A percentile compares a stretch with the other conserved stretches of the same genome.
Evolutionary conservation across 2,888 invertebrate genomes (phyloP).

Genomic region (Eristalinus aeneus): DNA sequence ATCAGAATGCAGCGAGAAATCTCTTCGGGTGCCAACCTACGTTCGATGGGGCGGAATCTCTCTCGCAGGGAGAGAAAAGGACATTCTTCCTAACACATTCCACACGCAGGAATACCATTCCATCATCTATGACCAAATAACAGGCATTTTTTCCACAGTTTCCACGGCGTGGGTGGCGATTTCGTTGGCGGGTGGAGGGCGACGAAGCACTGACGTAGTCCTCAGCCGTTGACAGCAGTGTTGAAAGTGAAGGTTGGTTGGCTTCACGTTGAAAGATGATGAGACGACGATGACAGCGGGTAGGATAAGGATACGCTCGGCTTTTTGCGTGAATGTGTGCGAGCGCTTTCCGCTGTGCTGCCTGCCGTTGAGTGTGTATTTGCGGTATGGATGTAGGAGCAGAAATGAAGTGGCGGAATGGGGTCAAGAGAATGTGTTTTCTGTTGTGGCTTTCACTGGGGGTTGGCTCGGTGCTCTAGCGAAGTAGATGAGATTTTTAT

Average conservation of each 20-base stretch:
- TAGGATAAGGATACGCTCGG: slow-evolving; percentile 28
- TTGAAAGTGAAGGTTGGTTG: slow-evolving; percentile 65
- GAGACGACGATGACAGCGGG: slow-evolving; percentile 32
- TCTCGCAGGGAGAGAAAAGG: slow-evolving; percentile 20
- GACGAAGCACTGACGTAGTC: slow-evolving; percentile 59
- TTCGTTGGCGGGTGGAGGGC: slow-evolving; percentile 29
- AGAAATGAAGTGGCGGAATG: slow-evolving; percentile 54
- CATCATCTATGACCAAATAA: slow-evolving; percentile 51
- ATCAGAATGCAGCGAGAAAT: background rate
- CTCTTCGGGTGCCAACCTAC: background rate
- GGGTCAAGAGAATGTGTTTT: slow-evolving; percentile 54
- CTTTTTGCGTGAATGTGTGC: slow-evolving; percentile 22
- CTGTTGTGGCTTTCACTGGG: slow-evolving; percentile 17
- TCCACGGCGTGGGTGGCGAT: slow-evolving; percentile 21
- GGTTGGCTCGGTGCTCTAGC: slow-evolving; percentile 13
- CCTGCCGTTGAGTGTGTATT: background rate
- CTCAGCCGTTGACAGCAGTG: slow-evolving; percentile 58
- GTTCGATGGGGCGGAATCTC: slow-evolving; percentile 29
- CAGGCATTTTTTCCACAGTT: slow-evolving; percentile 37
- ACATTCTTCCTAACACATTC: slow-evolving; percentile 46
- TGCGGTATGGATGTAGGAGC: slow-evolving; percentile 25
- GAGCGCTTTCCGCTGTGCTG: background rate
- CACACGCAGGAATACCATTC: slow-evolving; percentile 51
- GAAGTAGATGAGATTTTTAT: slow-evolving; percentile 64
- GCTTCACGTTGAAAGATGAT: slow-evolving; percentile 27